Evolutionary conservation across 2,797 vertebrate species (phyloP), one percentile per base, ranked within the genome.

Genomic region (Valencia hispanica): DNA sequence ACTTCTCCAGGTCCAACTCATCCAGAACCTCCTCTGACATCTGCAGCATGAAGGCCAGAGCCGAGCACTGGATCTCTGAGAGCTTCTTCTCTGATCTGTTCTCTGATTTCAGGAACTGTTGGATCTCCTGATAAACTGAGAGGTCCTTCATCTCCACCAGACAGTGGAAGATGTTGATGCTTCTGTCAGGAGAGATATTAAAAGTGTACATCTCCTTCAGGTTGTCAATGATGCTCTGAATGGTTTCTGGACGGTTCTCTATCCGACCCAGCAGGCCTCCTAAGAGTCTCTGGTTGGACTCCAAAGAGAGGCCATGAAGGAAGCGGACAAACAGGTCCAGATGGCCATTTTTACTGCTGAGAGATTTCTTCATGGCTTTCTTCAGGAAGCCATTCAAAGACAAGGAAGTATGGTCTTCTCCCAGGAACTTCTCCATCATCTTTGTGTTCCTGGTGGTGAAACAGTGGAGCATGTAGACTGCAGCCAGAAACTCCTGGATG

Each of bases 1-100:
- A 53, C 32, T 25, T 14, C 1, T 14, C 1, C 6, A 71, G 22
- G 5, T 71, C 69, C 34, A 71, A n/a, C 34, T 12, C 30, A 0
- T 71, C 69, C 69, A 53, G 69, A 36, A 71, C 48, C 20, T 71
- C 48, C 32, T 71, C 69, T n/a, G 69, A 71, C 11, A 53, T 71
- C 48, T 51, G 69, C 48, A 71, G 48, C 69, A 71, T 71, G 69
- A 53, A 39, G 22, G 48, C 69, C 48, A 71, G 32, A 51, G 69
- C 48, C 14, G 69, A 71, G 22, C 69, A 71, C 4, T 71, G 32
- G 14, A 39, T 71, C 12, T 22, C 55, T 30, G 72, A 73, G 2
- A 73, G 55, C 47, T 15, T 73, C 15, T 59, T 45, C 9, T 22
- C 1, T 14, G 55, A 47, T 25, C 5, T 47, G 55, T 43, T n/a